Evolutionary conservation across 2,888 invertebrate species (phyloP), one percentile per base, ranked within the genome.

Genomic region (Pelosia muscerda): DNA sequence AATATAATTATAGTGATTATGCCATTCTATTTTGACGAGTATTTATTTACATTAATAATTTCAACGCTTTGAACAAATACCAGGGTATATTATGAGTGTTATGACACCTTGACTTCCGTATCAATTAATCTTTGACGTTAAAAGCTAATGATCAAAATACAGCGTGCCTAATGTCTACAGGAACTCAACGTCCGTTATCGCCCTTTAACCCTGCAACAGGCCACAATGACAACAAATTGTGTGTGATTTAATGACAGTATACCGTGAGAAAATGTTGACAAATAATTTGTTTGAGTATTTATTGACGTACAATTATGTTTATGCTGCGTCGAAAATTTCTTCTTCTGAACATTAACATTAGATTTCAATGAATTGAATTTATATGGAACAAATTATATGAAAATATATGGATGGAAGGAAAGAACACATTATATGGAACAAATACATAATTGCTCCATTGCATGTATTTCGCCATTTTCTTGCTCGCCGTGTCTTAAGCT

Each of bases 171-270:
- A 77, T 81, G 79, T 83, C 71, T 76, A 81, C 86, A 88, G 92
- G 90, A 90, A 90, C 89, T 85, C 62, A 49, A 76, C 76, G 85
- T 88, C 89, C 89, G 93, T 91, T 91, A 76, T 71, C 86, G 86
- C 82, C 86, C 87, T 86, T 84, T 81, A 81, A 86, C 87, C 84
- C 76, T 73, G 72, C 78, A 73, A 75, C 73, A 70, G 76, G 81
- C 81, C 79, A 76, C 81, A 85, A 85, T 84, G 89, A 86, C 88
- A 85, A 85, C 82, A 72, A 82, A 82, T 83, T 81, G 81, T 79
- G 74, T 69, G 78, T 84, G 85, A 85, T 87, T 86, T 90, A 89
- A 90, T 89, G 86, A 87, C 79, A 77, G 78, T 77, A 69, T 80
- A 81, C 83, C 86, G 90, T 91, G 91, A 82, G 92, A 91, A 89